These are phyloP conservation scores for Sprattus sprattus DNA, from an alignment of 2,113 vertebrate genomes.

Conservation along the genomic window DNA sequence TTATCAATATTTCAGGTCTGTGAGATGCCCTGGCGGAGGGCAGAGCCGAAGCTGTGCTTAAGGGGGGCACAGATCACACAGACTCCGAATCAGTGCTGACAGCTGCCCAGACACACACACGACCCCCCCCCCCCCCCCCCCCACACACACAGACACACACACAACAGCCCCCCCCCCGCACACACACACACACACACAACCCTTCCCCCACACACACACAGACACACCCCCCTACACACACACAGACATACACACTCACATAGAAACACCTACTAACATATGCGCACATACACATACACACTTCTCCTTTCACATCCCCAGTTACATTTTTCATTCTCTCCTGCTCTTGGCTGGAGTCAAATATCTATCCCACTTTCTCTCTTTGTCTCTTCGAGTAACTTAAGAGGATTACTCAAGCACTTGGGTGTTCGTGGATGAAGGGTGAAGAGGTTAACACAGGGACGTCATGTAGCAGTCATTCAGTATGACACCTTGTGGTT, in stretches of 20 bases:
- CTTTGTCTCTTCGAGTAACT: background rate
- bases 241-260: background rate
- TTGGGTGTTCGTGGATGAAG: background rate
- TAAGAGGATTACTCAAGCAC: background rate
- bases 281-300: background rate
- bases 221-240: background rate
- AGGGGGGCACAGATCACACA: background rate
- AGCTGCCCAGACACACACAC: background rate
- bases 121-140: background rate
- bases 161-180: background rate
- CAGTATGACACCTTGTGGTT: background rate
- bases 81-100: background rate
- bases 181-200: too few relatives aligned
- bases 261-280: background rate
- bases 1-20: background rate
- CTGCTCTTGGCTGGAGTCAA: background rate
- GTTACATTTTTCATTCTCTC: background rate
- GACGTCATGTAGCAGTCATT: background rate
- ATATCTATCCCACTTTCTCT: background rate
- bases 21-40: background rate
- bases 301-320: background rate
- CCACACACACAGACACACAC: background rate
- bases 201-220: background rate
- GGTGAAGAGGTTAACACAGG: background rate
- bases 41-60: background rate